phyloP scores from a whole-genome alignment of 1,140 invertebrate species.

The Eubasilissa regina region DNA sequence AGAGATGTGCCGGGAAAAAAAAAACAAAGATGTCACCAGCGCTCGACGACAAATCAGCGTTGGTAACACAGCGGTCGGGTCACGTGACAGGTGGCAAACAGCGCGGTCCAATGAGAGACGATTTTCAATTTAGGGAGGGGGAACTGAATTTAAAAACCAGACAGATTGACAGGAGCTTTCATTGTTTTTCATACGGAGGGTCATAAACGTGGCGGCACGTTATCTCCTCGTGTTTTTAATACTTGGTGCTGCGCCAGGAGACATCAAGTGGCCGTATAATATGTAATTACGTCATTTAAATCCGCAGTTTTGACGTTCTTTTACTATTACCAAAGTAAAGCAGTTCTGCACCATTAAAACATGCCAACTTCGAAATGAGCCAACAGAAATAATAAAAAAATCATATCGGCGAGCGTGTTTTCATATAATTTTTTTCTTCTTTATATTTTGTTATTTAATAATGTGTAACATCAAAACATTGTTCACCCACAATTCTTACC shows the following conservation, averaged over 20 bases:
- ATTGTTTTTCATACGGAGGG: neutral
- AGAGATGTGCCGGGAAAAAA: neutral
- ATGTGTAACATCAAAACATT: no score
- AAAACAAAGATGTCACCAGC: neutral
- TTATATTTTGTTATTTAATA: no score
- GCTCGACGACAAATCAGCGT: neutral
- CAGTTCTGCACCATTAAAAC: no score
- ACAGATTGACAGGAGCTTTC: constrained; percentile 24
- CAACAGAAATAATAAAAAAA: no score
- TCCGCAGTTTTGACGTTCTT: neutral
- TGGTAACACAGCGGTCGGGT: constrained; percentile 20
- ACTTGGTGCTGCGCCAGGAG: neutral
- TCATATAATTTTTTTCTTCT: no score
- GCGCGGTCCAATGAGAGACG: neutral
- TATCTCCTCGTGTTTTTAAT: neutral
- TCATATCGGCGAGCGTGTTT: no score
- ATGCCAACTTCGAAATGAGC: no score
- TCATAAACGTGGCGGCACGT: neutral
- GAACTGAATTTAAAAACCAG: constrained; percentile 25
- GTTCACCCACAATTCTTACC: no score
- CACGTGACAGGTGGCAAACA: constrained; percentile 24
- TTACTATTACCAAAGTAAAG: neutral
- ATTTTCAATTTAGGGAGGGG: constrained; percentile 24
- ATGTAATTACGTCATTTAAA: neutral
- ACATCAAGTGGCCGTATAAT: neutral